Base-by-base conservation (phyloP, 2,113 vertebrate species). In the Rhynchopsitta pachyrhyncha region DNA sequence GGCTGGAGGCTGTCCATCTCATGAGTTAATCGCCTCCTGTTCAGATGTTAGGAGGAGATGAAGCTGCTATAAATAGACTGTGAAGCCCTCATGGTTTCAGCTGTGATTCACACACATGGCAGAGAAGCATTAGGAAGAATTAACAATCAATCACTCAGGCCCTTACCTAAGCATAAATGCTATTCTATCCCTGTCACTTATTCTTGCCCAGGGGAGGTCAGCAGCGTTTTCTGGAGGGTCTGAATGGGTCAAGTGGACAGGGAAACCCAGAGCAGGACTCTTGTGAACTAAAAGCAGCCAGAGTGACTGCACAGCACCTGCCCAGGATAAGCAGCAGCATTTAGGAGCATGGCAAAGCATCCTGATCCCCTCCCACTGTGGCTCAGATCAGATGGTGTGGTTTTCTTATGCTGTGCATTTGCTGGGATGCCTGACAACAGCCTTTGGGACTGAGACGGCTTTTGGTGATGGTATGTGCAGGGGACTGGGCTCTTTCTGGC, bases 111-210 rank as follows among this genome's bases (percentile, higher is more conserved):
- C 94, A 94, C 75, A 80, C 95, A 75, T 9, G 86, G 82, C 86
- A 85, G 92, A 86, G 91, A 25, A 53, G 96, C 93, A 95, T 97
- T 97, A 97, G 80, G 49, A 23, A 74, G 97, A 97, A 97, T 97
- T 97, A 97, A 90, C 95, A 59, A 83, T 57, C 97, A 96, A 93
- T 96, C 89, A 60, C 91, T 28, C 52, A 2, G 89, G 93, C 94
- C 53, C 88, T 94, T 90, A 68, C 66, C 87, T 83, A 59, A 83
- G 66, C 60, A 53, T 86, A 73, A 85, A 91, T 19, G n/a, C 79
- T 47, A 12, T 77, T 63, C 90, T 57, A 60, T 27, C 66, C 88
- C 52, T 49, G 47, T 11, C 20, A 41, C 60, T 83, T 97, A 96
- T 97, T 95, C 92, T 66, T 39, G 28, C 60, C 42, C 4, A 10